Evolutionary conservation across 2,113 vertebrate genomes (phyloP), one percentile per base, ranked within the genome.

Genomic region (Pleuronectes platessa): DNA sequence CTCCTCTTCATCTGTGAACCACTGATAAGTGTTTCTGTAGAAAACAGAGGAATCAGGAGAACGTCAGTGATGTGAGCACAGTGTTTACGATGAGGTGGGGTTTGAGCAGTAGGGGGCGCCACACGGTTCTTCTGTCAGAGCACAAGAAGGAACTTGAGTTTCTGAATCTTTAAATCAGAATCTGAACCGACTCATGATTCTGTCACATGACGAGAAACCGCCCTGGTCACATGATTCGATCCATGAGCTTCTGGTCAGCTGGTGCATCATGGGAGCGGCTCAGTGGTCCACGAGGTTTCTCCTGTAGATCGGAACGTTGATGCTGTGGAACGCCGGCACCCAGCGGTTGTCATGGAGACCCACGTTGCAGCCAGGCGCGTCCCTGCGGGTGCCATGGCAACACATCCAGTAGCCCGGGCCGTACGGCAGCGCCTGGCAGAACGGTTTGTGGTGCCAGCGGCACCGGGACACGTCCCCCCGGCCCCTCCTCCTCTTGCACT

Each of bases 381-480:
- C 97, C 86, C 96, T 96, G 92, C 93, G 96, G 40, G 94, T 90
- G 2, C 94, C 92, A 61, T 95, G 96, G 79, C 97, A 99, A 85
- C 98, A 99, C 97, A 99, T 98, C 98, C 97, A 99, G 92, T 97
- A 98, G 0, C 97, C 97, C 0, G 97, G 98, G 11, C 97, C 98
- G 0, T 97, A 97, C 0, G 98, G 97, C 82, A 98, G 79, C 0
- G 97, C 96, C 90, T 98, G 97, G 87, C 97, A 99, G 87, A 96
- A 99, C 12, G 97, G 97, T 81, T 99, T 99, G 87, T 97, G 97
- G 56, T 99, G 98, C 98, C 98, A 99, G 35, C 97, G 92, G 92
- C 97, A 99, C 24, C 97, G 92, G 0, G 97, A 98, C 40, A 97
- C 97, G 0, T 99, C 98, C 17, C 97, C 98, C 5, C 95, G 95